Conservation (phyloP, 2,113 vertebrate genomes). For the Vulpes vulpes region DNA sequence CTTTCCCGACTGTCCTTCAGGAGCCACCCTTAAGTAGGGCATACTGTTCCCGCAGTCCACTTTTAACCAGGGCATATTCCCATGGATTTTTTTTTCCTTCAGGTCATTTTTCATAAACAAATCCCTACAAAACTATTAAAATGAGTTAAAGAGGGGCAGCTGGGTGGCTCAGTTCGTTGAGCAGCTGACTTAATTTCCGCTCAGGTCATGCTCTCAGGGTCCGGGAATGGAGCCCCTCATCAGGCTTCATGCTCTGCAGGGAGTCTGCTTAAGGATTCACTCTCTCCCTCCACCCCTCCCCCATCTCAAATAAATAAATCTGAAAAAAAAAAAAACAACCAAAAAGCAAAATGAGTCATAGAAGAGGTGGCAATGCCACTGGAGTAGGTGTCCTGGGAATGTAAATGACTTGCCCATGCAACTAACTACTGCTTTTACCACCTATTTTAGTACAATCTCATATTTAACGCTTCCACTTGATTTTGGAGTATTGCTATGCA, state of each 20-base stretch:
- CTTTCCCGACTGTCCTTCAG: not conserved
- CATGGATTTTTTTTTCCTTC: not conserved
- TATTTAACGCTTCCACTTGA: not conserved
- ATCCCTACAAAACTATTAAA: not conserved
- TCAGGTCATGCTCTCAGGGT: not conserved
- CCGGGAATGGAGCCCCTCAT: not conserved
- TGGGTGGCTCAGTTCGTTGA: not conserved
- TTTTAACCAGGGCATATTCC: not conserved
- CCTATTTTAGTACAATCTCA: not conserved
- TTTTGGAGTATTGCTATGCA: not conserved
- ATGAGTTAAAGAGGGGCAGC: not conserved
- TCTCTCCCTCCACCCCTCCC: not conserved
- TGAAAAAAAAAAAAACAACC: not conserved
- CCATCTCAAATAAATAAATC: not conserved
- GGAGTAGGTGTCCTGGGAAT: not conserved
- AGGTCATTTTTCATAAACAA: not conserved
- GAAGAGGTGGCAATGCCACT: not conserved
- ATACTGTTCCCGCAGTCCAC: not conserved
- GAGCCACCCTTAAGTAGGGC: not conserved
- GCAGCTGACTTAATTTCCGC: not conserved
- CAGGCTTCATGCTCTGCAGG: not conserved
- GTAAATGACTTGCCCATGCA: not conserved
- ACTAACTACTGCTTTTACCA: not conserved
- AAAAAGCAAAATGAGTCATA: not conserved
- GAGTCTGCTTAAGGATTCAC: not conserved